phyloP scores from a whole-genome alignment of 30 jellyfish, hydroid and myxozoan species.

The Aurelia coerulea region DNA sequence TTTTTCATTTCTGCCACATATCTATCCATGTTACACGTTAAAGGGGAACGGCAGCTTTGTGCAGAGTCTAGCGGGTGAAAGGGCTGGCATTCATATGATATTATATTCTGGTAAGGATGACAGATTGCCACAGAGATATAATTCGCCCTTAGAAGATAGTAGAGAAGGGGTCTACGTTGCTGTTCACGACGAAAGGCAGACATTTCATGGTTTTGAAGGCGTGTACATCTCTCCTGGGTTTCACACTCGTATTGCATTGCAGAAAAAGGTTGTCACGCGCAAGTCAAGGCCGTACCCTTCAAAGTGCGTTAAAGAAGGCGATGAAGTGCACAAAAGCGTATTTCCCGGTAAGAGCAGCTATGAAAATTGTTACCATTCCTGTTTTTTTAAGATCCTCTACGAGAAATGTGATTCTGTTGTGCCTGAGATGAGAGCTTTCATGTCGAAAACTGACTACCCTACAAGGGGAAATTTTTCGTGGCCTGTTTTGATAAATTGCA shows the following conservation, averaged over 20 bases:
- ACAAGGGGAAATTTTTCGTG: neutral
- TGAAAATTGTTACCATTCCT: neutral
- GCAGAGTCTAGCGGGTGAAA: slow-evolving; percentile 4
- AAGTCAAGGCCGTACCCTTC: slow-evolving; percentile 35
- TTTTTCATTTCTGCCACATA: slow-evolving; percentile 30
- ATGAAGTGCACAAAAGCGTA: neutral
- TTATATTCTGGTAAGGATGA: neutral
- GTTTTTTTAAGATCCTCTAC: neutral
- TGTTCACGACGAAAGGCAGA: slow-evolving; percentile 30
- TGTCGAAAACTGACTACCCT: slow-evolving; percentile 5
- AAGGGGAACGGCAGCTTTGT: slow-evolving; percentile 4
- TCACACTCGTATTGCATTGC: slow-evolving; percentile 30
- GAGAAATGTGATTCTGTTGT: neutral
- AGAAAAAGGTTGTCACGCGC: slow-evolving; percentile 10
- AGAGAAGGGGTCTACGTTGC: slow-evolving; percentile 22
- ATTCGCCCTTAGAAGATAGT: neutral
- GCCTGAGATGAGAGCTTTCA: slow-evolving; percentile 1
- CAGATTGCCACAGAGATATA: neutral
- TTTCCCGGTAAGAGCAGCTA: slow-evolving; percentile 20
- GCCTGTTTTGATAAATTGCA: neutral
- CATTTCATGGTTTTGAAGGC: neutral
- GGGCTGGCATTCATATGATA: slow-evolving; percentile 18
- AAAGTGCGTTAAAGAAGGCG: slow-evolving; percentile 2
- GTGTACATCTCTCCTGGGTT: slow-evolving; percentile 17
- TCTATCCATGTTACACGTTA: slow-evolving; percentile 24